Evolutionary conservation across 2,888 invertebrate species (phyloP).

Genomic region (Scaptomyza polygonia): DNA sequence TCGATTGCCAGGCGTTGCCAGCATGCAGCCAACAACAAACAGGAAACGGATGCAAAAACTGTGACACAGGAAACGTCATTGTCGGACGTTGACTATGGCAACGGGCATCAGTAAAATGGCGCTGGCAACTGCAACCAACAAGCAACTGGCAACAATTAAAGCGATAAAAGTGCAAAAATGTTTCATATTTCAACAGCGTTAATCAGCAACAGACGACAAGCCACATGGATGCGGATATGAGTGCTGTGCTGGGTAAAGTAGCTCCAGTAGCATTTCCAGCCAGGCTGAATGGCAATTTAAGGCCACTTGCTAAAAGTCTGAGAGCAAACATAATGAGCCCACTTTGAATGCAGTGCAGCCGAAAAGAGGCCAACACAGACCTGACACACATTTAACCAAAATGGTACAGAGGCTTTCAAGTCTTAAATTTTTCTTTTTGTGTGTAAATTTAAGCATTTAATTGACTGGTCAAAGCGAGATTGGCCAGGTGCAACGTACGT

Average conservation of each 20-base stretch:
- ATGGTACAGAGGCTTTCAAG: conserved; percentile 3
- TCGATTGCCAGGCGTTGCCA: conserved; percentile 24
- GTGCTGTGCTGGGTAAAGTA: conserved; percentile 20
- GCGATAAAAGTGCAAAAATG: conserved; percentile 73
- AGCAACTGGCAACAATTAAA: conserved; percentile 69
- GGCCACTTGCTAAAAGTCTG: conserved; percentile 58
- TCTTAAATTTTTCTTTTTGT: background rate
- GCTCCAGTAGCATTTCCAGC: background rate
- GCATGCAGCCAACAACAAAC: conserved; percentile 15
- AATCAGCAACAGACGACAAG: conserved; percentile 63
- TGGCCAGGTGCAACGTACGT: conserved; percentile 26
- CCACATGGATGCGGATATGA: conserved; percentile 38
- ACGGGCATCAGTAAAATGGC: conserved; percentile 5
- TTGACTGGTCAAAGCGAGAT: conserved; percentile 24
- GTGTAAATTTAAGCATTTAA: conserved; percentile 50
- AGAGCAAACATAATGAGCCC: conserved; percentile 63
- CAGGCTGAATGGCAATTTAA: conserved; percentile 44
- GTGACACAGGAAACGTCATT: conserved; percentile 68
- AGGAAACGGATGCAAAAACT: conserved; percentile 72
- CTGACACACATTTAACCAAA: conserved; percentile 59
- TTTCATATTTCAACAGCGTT: conserved; percentile 66
- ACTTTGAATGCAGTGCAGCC: conserved; percentile 39
- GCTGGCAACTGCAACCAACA: conserved; percentile 19
- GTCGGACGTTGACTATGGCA: conserved; percentile 7
- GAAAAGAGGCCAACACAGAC: conserved; percentile 3